These are phyloP conservation scores for Labeo calbasu DNA, from an alignment of 2,797 vertebrate genomes.

Conservation along the genomic window DNA sequence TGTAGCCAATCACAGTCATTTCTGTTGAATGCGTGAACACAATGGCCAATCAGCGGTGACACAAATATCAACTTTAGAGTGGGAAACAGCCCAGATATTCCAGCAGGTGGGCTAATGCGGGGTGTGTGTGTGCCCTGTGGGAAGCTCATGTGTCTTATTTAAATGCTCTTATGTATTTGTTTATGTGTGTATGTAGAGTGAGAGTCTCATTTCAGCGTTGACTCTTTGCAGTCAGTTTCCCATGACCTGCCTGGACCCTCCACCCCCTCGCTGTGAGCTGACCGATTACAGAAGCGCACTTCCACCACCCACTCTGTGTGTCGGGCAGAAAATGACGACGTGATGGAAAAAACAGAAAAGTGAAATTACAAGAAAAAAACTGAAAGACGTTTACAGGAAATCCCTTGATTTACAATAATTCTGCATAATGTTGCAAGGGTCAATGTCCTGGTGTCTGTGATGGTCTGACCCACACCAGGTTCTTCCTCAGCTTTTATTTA, in stretches of 20 bases:
- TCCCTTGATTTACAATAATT: not conserved
- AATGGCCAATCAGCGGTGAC: not conserved
- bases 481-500: constrained; percentile 1
- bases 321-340: not conserved
- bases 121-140: constrained; percentile 19
- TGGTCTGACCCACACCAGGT: not conserved
- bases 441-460: not conserved
- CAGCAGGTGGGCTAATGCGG: constrained; percentile 1
- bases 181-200: constrained; percentile 7
- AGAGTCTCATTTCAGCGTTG: not conserved
- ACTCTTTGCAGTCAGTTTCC: constrained; percentile 57
- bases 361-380: not conserved
- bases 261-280: constrained; percentile 51
- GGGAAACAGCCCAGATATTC: not conserved
- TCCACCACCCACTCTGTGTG: constrained; percentile 34
- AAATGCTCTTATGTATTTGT: constrained; percentile 35
- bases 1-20: too few species aligned
- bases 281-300: constrained; percentile 28
- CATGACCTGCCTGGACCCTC: constrained; percentile 58
- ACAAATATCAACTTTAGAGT: not conserved
- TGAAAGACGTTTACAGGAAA: not conserved
- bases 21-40: too few species aligned
- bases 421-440: not conserved
- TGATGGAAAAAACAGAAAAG: constrained; percentile 2
- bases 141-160: constrained; percentile 31